Base-by-base conservation (phyloP, 2,888 invertebrate genomes). In the Drymonia ruficornis region DNA sequence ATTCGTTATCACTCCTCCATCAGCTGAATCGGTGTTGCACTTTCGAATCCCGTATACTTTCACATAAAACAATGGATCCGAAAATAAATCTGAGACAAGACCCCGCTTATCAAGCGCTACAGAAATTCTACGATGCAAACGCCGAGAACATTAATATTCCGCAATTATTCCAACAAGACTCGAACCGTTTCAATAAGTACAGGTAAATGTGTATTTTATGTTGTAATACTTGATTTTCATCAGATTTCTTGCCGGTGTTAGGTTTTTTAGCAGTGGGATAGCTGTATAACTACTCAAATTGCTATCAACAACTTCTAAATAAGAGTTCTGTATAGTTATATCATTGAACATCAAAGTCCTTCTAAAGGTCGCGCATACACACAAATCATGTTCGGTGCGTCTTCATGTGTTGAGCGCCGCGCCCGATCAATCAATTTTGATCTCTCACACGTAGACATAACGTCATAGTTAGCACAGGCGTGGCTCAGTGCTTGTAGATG, bases 171-270 rank as follows among this genome's bases (percentile, higher is more conserved):
- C 93, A 95, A 64, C 91, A 95, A 70, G 97, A 99, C 86, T 89
- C 96, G 0, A 91, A 95, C 31, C 95, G 99, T 58, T 99, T 99
- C 81, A 93, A 96, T 50, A 98, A 97, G 86, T 98, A 95, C 93
- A 98, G 97, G 99, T 98, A 91, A 59, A 59, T 56, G 16, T 7
- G 18, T 42, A n/a, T 55, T 9, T 29, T 50, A 40, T 44, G 6
- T 56, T 50, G 57, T 62, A 59, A 59, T 60, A 64, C 64, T 60
- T 43, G 44, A 44, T 48, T 29, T 52, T 23, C 56, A 54, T 50
- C 44, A 46, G 57, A 31, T 48, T 50, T 44, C 11, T 23, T 47
- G 49, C 59, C 64, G 59, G 64, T 60, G 58, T 55, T 4, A 15
- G 18, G 6, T 38, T 34, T 44, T 46, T 45, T 5, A 0, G 9